These are phyloP conservation scores for Electrona antarctica DNA, from an alignment of 2,113 vertebrate genomes.

Conservation along the genomic window DNA sequence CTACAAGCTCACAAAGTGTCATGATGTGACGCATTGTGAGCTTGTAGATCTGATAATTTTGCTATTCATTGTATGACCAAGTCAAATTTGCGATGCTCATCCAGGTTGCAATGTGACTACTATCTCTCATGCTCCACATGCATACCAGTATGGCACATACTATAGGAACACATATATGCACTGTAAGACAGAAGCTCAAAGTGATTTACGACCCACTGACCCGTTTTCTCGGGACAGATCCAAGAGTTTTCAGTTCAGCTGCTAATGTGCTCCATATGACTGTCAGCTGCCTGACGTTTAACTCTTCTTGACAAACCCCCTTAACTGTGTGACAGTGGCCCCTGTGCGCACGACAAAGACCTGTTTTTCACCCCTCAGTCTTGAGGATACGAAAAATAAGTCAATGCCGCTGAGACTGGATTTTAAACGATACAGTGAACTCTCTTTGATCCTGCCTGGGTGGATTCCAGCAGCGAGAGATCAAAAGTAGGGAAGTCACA, in stretches of 20 bases:
- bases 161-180: constrained; percentile 34
- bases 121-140: constrained; percentile 4
- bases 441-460: constrained; percentile 49
- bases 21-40: too few relatives aligned
- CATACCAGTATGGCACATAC: constrained; percentile 5
- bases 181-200: constrained; percentile 26
- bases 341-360: constrained; percentile 15
- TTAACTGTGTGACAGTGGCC: constrained; percentile 22
- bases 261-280: constrained; percentile 71
- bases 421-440: constrained; percentile 21
- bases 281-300: constrained; percentile 48
- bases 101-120: not conserved
- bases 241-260: constrained; percentile 30
- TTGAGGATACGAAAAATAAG: constrained; percentile 19
- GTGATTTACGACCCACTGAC: constrained; percentile 47
- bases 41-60: too few relatives aligned
- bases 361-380: constrained; percentile 21
- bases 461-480: constrained; percentile 26
- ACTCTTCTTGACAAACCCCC: constrained; percentile 12
- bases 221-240: constrained; percentile 33
- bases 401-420: constrained; percentile 21
- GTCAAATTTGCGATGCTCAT: not conserved
- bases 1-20: too few relatives aligned
- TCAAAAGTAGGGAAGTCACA: constrained; percentile 43
- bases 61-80: too few relatives aligned